These are phyloP conservation scores for Anguilla pacifica DNA, from an alignment of 2,797 vertebrate genomes.

Conservation along the genomic window DNA sequence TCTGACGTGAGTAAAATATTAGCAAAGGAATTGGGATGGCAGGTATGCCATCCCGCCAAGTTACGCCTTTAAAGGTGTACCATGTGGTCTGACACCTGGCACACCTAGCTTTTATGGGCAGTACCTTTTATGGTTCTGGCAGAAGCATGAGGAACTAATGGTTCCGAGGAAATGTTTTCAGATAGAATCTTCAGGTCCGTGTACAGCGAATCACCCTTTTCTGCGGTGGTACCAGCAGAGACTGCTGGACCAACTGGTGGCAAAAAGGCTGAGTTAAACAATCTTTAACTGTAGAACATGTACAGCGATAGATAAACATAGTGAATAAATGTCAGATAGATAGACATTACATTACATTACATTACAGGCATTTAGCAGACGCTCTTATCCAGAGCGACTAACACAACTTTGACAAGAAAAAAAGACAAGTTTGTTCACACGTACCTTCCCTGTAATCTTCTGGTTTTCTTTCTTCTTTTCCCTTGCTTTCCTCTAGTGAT, in stretches of 20 bases:
- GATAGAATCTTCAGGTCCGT: conserved; percentile 41
- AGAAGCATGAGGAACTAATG: neutral
- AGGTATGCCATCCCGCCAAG: too few relatives aligned
- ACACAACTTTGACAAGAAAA: too few relatives aligned
- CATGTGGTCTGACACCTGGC: neutral
- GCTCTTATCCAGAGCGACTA: too few relatives aligned
- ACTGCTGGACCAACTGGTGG: neutral
- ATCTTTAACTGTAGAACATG: neutral
- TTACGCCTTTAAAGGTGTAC: neutral
- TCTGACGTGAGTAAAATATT: neutral
- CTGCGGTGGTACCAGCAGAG: conserved; percentile 36
- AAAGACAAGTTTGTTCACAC: neutral
- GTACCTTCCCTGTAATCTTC: conserved; percentile 44
- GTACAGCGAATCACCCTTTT: conserved; percentile 55
- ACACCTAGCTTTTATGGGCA: neutral
- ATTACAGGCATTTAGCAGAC: too few relatives aligned
- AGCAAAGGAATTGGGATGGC: too few relatives aligned
- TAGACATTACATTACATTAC: too few relatives aligned
- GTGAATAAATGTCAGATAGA: neutral
- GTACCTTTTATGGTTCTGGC: conserved; percentile 50
- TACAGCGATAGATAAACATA: neutral
- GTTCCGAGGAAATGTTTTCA: conserved; percentile 62
- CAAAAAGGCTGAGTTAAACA: neutral
- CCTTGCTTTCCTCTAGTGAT: too few relatives aligned
- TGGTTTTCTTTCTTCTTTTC: neutral